These are phyloP conservation scores for Nycteola revayana DNA, from an alignment of 2,888 invertebrate species.

Conservation along the genomic window DNA sequence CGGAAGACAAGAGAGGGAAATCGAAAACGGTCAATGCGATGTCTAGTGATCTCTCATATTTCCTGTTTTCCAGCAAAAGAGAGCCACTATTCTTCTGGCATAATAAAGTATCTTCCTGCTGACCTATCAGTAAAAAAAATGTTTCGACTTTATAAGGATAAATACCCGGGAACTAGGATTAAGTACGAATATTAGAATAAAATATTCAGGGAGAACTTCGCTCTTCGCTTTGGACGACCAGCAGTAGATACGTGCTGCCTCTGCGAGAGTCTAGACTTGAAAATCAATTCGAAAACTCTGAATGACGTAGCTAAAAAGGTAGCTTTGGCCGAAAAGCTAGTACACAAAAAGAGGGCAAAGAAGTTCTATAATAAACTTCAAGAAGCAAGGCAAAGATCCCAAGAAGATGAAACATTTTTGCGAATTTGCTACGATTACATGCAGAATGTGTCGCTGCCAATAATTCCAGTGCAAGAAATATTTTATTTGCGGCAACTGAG, in stretches of 20 bases:
- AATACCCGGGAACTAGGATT: conserved; percentile 9
- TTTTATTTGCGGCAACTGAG: conserved; percentile 9
- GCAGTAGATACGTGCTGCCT: conserved; percentile 16
- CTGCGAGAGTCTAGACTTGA: conserved; percentile 12
- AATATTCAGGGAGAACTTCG: conserved; percentile 10
- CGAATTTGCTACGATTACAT: conserved; percentile 14
- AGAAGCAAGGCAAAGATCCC: conserved; percentile 9
- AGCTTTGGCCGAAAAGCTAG: conserved; percentile 11
- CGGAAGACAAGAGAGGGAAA: conserved; percentile 10
- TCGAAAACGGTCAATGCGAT: conserved; percentile 7
- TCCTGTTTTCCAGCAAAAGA: conserved; percentile 4
- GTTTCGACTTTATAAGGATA: conserved; percentile 10
- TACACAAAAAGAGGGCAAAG: conserved; percentile 14
- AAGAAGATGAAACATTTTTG: conserved; percentile 11
- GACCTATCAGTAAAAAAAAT: conserved; percentile 11
- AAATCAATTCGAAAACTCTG: conserved; percentile 9
- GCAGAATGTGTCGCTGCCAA: conserved; percentile 13
- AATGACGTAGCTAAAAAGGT: conserved; percentile 14
- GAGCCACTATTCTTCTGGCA: conserved; percentile 6
- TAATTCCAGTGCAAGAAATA: conserved; percentile 14
- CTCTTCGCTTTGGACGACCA: conserved; percentile 15
- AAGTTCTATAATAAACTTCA: conserved; percentile 7
- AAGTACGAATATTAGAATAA: conserved; percentile 12
- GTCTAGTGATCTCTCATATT: conserved; percentile 5
- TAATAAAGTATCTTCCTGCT: conserved; percentile 13